These are phyloP conservation scores for Epinotia brunnichana DNA, from an alignment of 2,888 invertebrate species.

Conservation along the genomic window DNA sequence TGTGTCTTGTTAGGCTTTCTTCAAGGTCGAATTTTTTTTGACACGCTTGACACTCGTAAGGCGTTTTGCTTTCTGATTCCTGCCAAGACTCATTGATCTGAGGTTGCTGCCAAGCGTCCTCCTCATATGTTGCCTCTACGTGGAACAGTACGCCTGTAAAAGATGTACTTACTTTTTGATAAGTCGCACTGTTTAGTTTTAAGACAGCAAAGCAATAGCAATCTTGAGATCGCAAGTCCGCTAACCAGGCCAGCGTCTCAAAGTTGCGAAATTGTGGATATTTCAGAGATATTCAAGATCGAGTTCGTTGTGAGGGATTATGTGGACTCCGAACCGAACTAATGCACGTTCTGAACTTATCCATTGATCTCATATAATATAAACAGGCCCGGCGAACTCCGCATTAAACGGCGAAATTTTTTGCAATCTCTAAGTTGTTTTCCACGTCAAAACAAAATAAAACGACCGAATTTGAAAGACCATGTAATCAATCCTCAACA, in stretches of 20 bases:
- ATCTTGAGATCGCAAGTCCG: background rate
- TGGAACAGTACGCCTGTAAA: constrained; percentile 9
- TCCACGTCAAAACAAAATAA: too few relatives aligned
- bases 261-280: background rate
- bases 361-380: constrained; percentile 2
- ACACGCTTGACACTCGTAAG: constrained; percentile 1
- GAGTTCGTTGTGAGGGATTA: background rate
- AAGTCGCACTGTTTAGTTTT: background rate
- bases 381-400: background rate
- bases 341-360: too few relatives aligned
- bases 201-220: background rate
- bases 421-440: too few relatives aligned
- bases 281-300: too few relatives aligned
- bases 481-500: too few relatives aligned
- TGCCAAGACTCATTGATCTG: background rate
- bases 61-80: background rate
- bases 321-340: too few relatives aligned
- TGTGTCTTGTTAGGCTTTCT: constrained; percentile 13
- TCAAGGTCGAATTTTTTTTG: background rate
- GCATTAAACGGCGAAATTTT: background rate
- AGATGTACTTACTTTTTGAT: background rate
- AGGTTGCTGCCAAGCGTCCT: background rate
- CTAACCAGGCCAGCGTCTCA: background rate
- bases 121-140: constrained; percentile 3
- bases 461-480: too few relatives aligned